phyloP scores from a whole-genome alignment of 2,888 invertebrate genomes.

The Plebejus anna region DNA sequence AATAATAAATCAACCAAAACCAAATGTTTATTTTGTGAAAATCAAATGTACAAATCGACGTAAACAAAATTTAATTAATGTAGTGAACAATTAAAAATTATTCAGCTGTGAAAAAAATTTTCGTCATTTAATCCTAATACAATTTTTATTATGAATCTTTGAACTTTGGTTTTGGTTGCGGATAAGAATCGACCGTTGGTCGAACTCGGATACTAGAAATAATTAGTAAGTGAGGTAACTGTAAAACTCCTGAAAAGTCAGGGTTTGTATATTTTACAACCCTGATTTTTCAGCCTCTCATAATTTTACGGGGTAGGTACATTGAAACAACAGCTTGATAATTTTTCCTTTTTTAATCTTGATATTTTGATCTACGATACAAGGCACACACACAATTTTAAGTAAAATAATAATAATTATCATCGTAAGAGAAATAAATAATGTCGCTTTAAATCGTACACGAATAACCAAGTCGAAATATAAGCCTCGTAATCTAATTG shows the following conservation, averaged over 20 bases:
- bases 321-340: conserved; percentile 67
- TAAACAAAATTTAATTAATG: no score
- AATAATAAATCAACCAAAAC: no score
- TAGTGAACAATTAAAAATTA: no score
- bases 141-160: no score
- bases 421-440: conserved; percentile 68
- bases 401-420: conserved; percentile 76
- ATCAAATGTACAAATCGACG: no score
- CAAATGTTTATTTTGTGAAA: no score
- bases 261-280: neutral
- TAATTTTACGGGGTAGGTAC: conserved; percentile 30
- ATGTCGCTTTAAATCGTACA: conserved; percentile 61
- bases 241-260: neutral
- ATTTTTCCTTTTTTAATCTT: conserved; percentile 80
- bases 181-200: no score
- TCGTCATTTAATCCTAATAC: no score
- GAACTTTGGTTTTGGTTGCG: no score
- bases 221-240: no score
- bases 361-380: conserved; percentile 83
- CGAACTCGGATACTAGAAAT: no score
- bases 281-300: neutral
- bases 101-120: no score
- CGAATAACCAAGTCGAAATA: conserved; percentile 52
- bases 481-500: conserved; percentile 53
- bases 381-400: conserved; percentile 85